phyloP scores from a whole-genome alignment of 2,113 vertebrate species.

The Pseudonaja textilis region DNA sequence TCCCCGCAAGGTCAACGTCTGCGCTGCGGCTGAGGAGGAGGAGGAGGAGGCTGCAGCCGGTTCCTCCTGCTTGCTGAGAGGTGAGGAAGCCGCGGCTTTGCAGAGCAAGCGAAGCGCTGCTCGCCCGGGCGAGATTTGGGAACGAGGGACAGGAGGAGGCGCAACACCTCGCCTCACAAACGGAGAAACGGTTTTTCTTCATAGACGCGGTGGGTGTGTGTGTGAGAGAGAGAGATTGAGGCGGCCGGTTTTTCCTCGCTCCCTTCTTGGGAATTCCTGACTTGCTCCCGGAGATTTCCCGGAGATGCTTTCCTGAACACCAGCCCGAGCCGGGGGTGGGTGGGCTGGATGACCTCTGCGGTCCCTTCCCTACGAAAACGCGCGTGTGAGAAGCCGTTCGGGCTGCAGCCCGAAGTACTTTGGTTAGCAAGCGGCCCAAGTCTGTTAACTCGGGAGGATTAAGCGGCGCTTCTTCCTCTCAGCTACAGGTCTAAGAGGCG shows the following conservation, averaged over 20 bases:
- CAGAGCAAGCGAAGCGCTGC: slow-evolving; percentile 36
- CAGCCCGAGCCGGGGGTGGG: neutral
- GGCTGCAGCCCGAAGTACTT: neutral
- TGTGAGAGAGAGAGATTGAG: too few relatives aligned
- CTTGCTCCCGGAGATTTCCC: neutral
- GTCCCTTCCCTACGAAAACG: neutral
- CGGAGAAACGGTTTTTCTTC: neutral
- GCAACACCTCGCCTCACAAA: neutral
- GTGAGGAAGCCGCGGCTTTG: neutral
- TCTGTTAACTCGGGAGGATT: neutral
- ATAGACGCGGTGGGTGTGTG: too few relatives aligned
- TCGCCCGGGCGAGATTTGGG: neutral
- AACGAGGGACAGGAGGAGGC: neutral
- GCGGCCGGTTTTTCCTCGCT: neutral
- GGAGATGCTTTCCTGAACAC: neutral
- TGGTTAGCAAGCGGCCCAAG: neutral
- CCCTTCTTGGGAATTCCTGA: neutral
- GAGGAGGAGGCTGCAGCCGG: neutral
- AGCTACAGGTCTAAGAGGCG: neutral
- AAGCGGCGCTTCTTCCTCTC: too few relatives aligned
- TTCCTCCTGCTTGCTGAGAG: neutral
- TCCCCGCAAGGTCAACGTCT: slow-evolving; percentile 70
- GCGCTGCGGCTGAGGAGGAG: neutral
- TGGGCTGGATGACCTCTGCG: neutral
- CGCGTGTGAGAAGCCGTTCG: too few relatives aligned